phyloP scores from a whole-genome alignment of 2,113 vertebrate species.

The Hassar affinis region DNA sequence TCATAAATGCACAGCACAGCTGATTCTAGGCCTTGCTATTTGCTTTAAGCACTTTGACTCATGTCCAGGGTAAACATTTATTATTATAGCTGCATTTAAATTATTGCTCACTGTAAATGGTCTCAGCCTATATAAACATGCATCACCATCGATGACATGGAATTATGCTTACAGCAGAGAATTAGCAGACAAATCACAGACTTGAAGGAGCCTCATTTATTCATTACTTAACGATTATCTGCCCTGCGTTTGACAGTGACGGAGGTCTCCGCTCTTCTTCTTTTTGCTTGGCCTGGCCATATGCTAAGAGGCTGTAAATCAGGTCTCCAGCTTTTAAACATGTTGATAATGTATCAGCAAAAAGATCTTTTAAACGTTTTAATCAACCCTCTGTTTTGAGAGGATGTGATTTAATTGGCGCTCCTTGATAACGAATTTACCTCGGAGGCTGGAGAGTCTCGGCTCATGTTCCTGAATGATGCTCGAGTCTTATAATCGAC shows the following conservation, averaged over 20 bases:
- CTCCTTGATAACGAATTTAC: slow-evolving; percentile 32
- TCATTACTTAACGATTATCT: slow-evolving; percentile 56
- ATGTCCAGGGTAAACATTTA: slow-evolving; percentile 19
- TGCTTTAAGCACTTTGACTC: slow-evolving; percentile 7
- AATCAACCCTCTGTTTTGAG: slow-evolving; percentile 28
- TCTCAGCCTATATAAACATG: slow-evolving; percentile 35
- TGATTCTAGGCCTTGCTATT: neutral
- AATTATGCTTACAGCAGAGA: slow-evolving; percentile 47
- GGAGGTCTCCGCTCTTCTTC: slow-evolving; percentile 39
- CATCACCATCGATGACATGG: slow-evolving; percentile 50
- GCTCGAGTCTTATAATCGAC: slow-evolving; percentile 19
- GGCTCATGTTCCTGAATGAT: slow-evolving; percentile 7
- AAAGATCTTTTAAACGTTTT: slow-evolving; percentile 30
- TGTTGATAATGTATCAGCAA: slow-evolving; percentile 25
- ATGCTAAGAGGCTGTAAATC: neutral
- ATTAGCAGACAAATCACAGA: slow-evolving; percentile 57
- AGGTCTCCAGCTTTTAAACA: neutral
- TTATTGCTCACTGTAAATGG: slow-evolving; percentile 28
- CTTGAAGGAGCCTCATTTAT: slow-evolving; percentile 54
- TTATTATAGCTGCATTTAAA: slow-evolving; percentile 19
- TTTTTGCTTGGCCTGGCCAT: slow-evolving; percentile 20
- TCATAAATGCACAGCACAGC: neutral
- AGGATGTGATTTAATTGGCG: slow-evolving; percentile 17
- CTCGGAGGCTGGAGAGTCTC: slow-evolving; percentile 27
- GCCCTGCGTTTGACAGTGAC: slow-evolving; percentile 61